A percentile compares a stretch with the other conserved stretches of the same genome.
Evolutionary conservation across 2,113 vertebrate species (phyloP).

Genomic region (Edolisoma coerulescens): DNA sequence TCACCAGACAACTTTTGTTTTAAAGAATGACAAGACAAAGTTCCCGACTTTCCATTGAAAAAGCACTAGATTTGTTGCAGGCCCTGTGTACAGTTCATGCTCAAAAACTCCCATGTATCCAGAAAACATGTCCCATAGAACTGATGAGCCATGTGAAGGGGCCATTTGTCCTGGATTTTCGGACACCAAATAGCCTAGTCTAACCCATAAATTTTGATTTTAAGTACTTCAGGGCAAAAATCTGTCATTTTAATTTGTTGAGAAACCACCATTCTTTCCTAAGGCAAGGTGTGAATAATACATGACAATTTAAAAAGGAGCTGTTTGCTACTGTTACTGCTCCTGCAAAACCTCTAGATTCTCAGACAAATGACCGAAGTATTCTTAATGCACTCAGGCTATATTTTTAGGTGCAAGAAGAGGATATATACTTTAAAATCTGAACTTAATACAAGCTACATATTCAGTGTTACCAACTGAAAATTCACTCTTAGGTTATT

Average conservation of each 20-base stretch:
- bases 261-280: conserved; percentile 6
- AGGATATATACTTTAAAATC: not conserved
- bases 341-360: not conserved
- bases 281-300: conserved; percentile 33
- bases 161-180: conserved; percentile 15
- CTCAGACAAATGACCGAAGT: not conserved
- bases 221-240: conserved; percentile 17
- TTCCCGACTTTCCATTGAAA: not conserved
- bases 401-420: not conserved
- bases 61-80: not conserved
- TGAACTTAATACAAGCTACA: not conserved
- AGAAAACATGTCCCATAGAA: not conserved
- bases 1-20: not conserved
- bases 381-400: not conserved
- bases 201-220: conserved; percentile 18
- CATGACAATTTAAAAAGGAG: conserved; percentile 21
- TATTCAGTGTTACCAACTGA: not conserved
- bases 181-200: not conserved
- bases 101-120: not conserved
- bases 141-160: conserved; percentile 11
- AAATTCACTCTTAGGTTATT: not conserved
- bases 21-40: not conserved
- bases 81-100: not conserved
- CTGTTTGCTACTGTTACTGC: conserved; percentile 4
- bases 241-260: conserved; percentile 46